Percentiles rank a stretch among this genome's conserved stretches.
These are phyloP conservation scores for Sitobion miscanthi DNA, from an alignment of 1,140 invertebrate species.

Conservation along the genomic window DNA sequence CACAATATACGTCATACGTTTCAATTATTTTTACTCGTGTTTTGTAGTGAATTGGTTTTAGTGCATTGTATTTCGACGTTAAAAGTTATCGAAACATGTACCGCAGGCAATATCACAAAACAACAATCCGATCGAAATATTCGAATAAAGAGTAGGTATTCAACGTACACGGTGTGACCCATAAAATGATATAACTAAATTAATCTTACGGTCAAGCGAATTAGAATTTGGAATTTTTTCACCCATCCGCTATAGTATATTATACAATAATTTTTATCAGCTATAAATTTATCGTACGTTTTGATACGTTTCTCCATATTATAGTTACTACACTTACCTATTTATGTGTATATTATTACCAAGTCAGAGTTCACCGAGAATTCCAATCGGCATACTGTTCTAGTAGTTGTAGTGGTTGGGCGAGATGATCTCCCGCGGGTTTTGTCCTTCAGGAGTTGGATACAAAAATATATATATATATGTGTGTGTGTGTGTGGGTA, in stretches of 20 bases:
- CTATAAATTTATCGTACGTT: background rate
- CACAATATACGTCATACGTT: background rate
- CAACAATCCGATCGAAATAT: background rate
- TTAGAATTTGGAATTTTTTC: background rate
- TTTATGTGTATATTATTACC: background rate
- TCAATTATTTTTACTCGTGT: background rate
- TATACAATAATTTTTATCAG: background rate
- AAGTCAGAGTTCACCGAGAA: background rate
- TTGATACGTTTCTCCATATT: background rate
- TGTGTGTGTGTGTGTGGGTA: too few species aligned
- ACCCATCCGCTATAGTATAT: background rate
- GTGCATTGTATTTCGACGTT: background rate
- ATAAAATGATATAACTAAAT: background rate
- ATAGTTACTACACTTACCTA: background rate
- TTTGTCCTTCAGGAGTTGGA: conserved; percentile 13
- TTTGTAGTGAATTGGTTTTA: background rate
- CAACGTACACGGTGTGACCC: too few species aligned
- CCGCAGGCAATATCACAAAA: background rate
- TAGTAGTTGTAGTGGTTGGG: background rate
- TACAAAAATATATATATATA: background rate
- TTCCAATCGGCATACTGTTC: background rate
- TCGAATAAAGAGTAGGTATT: background rate
- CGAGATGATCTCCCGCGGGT: background rate
- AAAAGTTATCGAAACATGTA: background rate
- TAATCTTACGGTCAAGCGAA: background rate